These are phyloP conservation scores for Drosophila nigritarsus DNA, from an alignment of 2,888 invertebrate species.

Conservation along the genomic window DNA sequence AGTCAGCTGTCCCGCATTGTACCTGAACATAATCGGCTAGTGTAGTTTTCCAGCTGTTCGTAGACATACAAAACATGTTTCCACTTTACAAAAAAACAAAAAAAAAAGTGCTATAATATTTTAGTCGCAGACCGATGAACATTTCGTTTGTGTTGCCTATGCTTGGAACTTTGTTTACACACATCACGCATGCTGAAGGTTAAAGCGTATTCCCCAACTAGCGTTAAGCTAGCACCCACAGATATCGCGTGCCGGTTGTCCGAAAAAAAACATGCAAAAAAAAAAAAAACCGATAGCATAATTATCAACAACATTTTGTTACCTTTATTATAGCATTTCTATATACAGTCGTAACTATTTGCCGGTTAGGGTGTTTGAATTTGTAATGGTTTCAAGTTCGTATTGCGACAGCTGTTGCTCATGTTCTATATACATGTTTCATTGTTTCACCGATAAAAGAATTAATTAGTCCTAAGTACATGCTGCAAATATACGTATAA, in stretches of 20 bases:
- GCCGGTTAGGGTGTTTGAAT: neutral
- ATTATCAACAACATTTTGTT: conserved; percentile 26
- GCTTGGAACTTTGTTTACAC: conserved; percentile 23
- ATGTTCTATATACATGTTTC: neutral
- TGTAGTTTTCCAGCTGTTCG: conserved; percentile 46
- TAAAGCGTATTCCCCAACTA: conserved; percentile 34
- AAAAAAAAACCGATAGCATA: conserved; percentile 20
- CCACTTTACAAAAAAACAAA: conserved; percentile 14
- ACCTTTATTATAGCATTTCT: conserved; percentile 7
- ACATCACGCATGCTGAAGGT: conserved; percentile 60
- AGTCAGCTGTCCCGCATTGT: conserved; percentile 37
- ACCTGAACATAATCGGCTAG: conserved; percentile 5
- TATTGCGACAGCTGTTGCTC: neutral
- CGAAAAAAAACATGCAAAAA: neutral
- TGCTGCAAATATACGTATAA: neutral
- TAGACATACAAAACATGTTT: conserved; percentile 63
- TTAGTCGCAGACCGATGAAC: conserved; percentile 31
- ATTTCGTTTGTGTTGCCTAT: conserved; percentile 33
- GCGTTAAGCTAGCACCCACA: conserved; percentile 8
- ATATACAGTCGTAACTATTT: conserved; percentile 6
- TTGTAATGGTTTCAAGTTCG: neutral
- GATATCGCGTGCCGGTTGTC: conserved; percentile 9
- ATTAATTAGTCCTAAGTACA: conserved; percentile 5
- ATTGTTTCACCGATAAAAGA: conserved; percentile 4
- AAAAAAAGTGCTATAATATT: conserved; percentile 20